Percentiles rank a stretch among this genome's conserved stretches.
Evolutionary conservation across 2,797 vertebrate genomes (phyloP).

Genomic region (Epinephelus malabaricus): DNA sequence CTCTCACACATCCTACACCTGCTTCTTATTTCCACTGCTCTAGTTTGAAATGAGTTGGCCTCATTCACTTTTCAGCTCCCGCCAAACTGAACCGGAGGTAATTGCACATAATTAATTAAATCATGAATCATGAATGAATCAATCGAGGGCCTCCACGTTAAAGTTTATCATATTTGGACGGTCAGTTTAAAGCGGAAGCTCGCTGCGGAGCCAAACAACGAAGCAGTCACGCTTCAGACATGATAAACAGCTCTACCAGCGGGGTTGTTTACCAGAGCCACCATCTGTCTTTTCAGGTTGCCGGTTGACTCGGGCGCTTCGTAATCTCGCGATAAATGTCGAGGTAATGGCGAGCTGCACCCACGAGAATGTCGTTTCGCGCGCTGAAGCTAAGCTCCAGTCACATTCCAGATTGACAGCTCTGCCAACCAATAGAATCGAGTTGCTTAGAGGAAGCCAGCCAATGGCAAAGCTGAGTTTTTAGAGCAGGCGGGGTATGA

Average conservation of each 20-base stretch:
- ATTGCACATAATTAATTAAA: slow-evolving; percentile 20
- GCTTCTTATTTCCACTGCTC: slow-evolving; percentile 7
- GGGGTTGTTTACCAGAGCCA: slow-evolving; percentile 57
- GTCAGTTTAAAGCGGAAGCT: not conserved
- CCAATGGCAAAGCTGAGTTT: slow-evolving; percentile 68
- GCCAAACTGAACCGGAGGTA: slow-evolving; percentile 31
- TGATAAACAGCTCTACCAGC: not conserved
- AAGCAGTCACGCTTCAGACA: not conserved
- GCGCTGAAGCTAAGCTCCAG: slow-evolving; percentile 87
- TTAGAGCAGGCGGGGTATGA: slow-evolving; percentile 80
- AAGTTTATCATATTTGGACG: not conserved
- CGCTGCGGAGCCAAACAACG: not conserved
- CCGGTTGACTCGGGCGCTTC: not conserved
- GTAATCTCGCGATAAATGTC: slow-evolving; percentile 81
- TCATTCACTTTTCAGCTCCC: slow-evolving; percentile 28
- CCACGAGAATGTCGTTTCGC: slow-evolving; percentile 89
- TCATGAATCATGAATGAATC: not conserved
- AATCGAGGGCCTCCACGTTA: not conserved
- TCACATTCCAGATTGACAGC: slow-evolving; percentile 68
- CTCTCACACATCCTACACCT: not conserved
- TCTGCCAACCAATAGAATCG: slow-evolving; percentile 57
- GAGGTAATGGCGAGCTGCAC: slow-evolving; percentile 61
- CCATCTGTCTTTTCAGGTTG: slow-evolving; percentile 47
- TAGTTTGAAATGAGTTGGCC: not conserved
- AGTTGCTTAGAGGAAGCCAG: fast-evolving